phyloP scores from a whole-genome alignment of 2,113 vertebrate species.

The Grantiella picta region DNA sequence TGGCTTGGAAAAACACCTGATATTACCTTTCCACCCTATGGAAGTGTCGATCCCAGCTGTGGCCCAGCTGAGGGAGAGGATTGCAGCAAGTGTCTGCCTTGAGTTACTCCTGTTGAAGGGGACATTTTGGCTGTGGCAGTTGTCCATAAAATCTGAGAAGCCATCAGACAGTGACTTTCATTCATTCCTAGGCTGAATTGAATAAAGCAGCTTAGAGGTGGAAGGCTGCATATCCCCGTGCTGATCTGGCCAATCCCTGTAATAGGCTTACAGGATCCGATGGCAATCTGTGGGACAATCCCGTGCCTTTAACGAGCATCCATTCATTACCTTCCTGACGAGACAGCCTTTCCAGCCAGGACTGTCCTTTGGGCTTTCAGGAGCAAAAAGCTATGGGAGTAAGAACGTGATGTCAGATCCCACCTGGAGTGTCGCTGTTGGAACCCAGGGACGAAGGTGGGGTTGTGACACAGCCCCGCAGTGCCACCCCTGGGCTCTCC shows the following conservation, averaged over 20 bases:
- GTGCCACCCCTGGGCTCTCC: neutral
- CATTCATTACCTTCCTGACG: neutral
- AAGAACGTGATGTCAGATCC: fast-evolving
- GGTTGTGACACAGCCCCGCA: fast-evolving
- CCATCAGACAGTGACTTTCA: neutral
- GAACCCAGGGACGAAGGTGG: neutral
- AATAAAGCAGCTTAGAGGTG: conserved; percentile 18
- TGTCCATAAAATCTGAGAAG: neutral
- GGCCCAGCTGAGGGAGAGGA: neutral
- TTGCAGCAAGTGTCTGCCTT: neutral
- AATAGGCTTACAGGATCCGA: neutral
- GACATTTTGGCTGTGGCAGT: neutral
- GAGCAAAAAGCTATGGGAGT: neutral
- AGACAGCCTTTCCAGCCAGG: neutral
- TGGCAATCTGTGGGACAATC: neutral
- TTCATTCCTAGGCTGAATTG: neutral
- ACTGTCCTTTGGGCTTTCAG: neutral
- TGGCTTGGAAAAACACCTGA: neutral
- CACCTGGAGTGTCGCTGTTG: neutral
- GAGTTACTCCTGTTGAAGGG: neutral
- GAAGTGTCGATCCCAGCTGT: too few species aligned
- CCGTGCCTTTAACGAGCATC: neutral
- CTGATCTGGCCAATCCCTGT: neutral
- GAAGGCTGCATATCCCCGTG: neutral
- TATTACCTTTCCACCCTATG: neutral